These are phyloP conservation scores for Sprattus sprattus DNA, from an alignment of 2,113 vertebrate genomes.

Conservation along the genomic window DNA sequence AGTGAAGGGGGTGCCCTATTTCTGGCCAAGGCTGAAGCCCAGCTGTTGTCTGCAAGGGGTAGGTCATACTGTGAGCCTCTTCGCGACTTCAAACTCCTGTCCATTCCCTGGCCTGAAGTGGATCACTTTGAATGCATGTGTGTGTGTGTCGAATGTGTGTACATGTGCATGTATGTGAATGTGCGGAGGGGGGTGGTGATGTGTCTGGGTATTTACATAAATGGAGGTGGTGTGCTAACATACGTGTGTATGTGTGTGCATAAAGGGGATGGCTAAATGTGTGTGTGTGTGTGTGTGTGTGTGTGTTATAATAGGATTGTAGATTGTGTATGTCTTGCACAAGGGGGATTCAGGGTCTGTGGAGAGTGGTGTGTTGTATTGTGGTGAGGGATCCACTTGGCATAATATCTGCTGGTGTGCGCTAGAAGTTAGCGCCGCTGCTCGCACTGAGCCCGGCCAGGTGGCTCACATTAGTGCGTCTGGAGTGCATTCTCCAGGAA, in stretches of 20 bases:
- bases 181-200: not conserved
- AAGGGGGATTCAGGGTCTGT: not conserved
- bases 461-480: conserved; percentile 28
- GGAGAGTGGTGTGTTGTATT: conserved; percentile 27
- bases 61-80: conserved; percentile 47
- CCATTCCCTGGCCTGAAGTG: conserved; percentile 13
- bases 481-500: conserved; percentile 8
- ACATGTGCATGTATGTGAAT: not conserved
- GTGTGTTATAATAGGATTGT: not conserved
- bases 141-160: not conserved
- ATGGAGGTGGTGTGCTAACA: no score
- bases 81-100: not conserved
- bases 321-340: not conserved
- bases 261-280: no score
- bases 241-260: not conserved
- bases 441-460: conserved; percentile 14
- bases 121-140: not conserved
- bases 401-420: conserved; percentile 11
- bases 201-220: not conserved
- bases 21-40: conserved; percentile 59
- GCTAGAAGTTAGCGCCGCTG: conserved; percentile 23
- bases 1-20: conserved; percentile 61
- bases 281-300: not conserved
- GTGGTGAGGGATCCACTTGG: conserved; percentile 24
- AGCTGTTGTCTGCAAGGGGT: conserved; percentile 67